Conservation (phyloP, 2,888 invertebrate species). For the Drosophila eohydei region DNA sequence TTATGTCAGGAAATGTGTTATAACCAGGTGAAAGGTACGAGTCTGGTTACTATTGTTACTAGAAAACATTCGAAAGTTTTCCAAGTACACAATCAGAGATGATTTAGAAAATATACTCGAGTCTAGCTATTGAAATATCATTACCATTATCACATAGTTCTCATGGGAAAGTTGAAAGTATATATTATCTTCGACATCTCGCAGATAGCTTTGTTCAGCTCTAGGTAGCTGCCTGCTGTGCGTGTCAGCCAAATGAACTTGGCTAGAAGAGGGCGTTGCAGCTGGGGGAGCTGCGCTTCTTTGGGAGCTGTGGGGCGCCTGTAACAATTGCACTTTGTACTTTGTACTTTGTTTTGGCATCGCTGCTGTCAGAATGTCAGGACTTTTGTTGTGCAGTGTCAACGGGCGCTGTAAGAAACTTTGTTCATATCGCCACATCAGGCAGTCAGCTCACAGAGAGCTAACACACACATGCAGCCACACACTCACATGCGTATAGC, state of each 20-base stretch:
- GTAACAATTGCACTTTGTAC: constrained; percentile 67
- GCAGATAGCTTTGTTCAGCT: neutral
- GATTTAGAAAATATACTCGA: too few species aligned
- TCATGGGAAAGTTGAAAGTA: neutral
- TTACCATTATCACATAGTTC: neutral
- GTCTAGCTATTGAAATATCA: neutral
- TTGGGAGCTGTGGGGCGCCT: constrained; percentile 27
- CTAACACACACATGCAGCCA: neutral
- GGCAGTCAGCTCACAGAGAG: constrained; percentile 52
- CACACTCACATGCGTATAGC: neutral
- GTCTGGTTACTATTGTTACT: neutral
- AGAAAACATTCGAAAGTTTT: neutral
- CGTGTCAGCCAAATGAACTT: constrained; percentile 48
- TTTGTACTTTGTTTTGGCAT: constrained; percentile 54
- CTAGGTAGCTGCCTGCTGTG: constrained; percentile 36
- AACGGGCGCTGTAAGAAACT: constrained; percentile 66
- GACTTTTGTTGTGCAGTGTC: constrained; percentile 75
- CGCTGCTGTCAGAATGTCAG: constrained; percentile 62
- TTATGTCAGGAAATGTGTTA: neutral
- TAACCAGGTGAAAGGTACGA: neutral
- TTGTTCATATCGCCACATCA: constrained; percentile 68
- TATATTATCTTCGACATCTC: neutral
- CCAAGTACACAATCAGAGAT: too few species aligned
- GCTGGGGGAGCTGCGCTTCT: neutral
- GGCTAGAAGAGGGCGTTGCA: constrained; percentile 1